These are phyloP conservation scores for Vulpes ferrilata DNA, from an alignment of 2,113 vertebrate species.

Conservation along the genomic window DNA sequence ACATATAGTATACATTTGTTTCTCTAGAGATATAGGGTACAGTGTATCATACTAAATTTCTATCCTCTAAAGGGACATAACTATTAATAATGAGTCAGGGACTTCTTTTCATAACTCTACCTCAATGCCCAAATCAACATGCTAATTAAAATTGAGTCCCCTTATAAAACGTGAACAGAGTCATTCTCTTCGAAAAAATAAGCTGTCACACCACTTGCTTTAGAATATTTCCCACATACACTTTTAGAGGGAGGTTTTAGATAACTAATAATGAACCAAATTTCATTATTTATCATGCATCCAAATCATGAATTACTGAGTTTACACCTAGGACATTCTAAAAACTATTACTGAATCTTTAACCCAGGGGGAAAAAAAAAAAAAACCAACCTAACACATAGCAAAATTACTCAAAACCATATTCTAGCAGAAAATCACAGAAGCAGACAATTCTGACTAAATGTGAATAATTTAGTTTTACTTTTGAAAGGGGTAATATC, in stretches of 20 bases:
- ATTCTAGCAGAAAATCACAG: constrained; percentile 46
- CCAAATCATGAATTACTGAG: constrained; percentile 27
- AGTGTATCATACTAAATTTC: neutral
- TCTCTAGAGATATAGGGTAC: neutral
- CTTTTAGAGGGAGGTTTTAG: constrained; percentile 23
- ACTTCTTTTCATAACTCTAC: constrained; percentile 24
- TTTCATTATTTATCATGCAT: constrained; percentile 13
- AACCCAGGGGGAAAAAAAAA: neutral
- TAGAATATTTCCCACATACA: neutral
- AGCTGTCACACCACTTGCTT: neutral
- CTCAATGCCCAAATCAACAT: neutral
- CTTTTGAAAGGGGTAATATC: neutral
- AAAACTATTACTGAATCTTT: constrained; percentile 34
- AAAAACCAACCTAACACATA: neutral
- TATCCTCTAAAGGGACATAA: neutral
- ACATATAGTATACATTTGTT: neutral
- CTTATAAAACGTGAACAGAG: constrained; percentile 12
- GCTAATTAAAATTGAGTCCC: constrained; percentile 40
- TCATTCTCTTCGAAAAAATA: neutral
- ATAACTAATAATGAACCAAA: neutral
- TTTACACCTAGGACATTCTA: neutral
- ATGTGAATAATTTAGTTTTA: constrained; percentile 23
- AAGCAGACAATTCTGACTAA: constrained; percentile 38
- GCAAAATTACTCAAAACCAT: neutral
- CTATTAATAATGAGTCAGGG: neutral